phyloP scores from a whole-genome alignment of 2,888 invertebrate genomes.

The Tetheella fluctuosa region DNA sequence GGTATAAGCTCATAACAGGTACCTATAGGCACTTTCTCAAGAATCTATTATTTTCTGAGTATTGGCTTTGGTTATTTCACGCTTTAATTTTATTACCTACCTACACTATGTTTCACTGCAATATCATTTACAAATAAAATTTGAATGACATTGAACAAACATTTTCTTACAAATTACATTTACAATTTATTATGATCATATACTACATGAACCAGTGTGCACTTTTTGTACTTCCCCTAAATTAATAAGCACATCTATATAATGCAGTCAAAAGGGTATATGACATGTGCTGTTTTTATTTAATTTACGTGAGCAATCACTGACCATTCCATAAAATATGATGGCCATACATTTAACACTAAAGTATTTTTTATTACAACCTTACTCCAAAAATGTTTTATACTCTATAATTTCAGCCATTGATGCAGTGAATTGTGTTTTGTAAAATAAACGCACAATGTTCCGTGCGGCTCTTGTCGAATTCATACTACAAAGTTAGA shows the following conservation, averaged over 20 bases:
- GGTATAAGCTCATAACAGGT: conserved; percentile 26
- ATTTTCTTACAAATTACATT: conserved; percentile 32
- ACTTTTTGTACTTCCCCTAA: conserved; percentile 60
- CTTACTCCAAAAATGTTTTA: background rate
- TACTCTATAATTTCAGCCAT: background rate
- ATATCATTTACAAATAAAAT: conserved; percentile 40
- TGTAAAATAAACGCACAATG: background rate
- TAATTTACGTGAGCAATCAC: conserved; percentile 65
- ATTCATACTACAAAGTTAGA: background rate
- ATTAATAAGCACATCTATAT: conserved; percentile 37
- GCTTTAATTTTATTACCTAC: conserved; percentile 68
- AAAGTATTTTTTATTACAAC: background rate
- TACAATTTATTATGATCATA: conserved; percentile 33
- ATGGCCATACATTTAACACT: background rate
- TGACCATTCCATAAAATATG: conserved; percentile 22
- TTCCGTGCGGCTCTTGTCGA: background rate
- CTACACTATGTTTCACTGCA: conserved; percentile 47
- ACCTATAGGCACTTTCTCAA: conserved; percentile 38
- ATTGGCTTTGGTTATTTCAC: conserved; percentile 72
- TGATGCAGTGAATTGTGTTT: background rate
- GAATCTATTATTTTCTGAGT: conserved; percentile 61
- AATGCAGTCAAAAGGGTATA: conserved; percentile 33
- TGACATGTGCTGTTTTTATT: conserved; percentile 50
- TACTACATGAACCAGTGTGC: conserved; percentile 42
- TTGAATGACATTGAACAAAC: conserved; percentile 39